A percentile compares a stretch with the other conserved stretches of the same genome.
Conservation (phyloP, 2,113 vertebrate species). For the Telmatochromis sp. region DNA sequence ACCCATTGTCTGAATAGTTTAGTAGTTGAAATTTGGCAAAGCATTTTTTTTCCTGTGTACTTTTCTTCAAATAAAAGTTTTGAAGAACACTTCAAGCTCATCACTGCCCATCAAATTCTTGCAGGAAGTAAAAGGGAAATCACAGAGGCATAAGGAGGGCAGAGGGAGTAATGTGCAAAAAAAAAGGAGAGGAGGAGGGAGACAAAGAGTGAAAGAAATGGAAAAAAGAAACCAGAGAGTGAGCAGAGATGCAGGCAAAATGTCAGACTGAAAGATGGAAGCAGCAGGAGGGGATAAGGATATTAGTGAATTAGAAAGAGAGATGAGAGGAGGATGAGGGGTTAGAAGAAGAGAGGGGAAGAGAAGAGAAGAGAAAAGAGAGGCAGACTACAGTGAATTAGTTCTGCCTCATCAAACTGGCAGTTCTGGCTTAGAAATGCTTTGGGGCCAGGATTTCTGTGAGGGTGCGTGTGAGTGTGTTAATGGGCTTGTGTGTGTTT, state of each 20-base stretch:
- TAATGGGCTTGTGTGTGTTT: neutral
- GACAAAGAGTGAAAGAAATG: neutral
- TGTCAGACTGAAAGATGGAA: constrained; percentile 12
- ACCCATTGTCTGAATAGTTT: neutral
- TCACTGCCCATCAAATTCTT: neutral
- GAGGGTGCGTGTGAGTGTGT: neutral
- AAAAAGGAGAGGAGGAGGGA: neutral
- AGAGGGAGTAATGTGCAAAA: neutral
- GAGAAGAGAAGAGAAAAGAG: constrained; percentile 6
- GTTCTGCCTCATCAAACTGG: constrained; percentile 50
- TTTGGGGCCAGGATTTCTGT: constrained; percentile 14
- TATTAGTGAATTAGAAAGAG: constrained; percentile 25
- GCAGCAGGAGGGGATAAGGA: constrained; percentile 15
- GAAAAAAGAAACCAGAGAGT: neutral
- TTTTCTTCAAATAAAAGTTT: neutral
- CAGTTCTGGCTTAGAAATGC: constrained; percentile 28
- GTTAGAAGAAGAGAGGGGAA: neutral
- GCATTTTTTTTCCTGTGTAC: neutral
- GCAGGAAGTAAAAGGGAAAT: neutral
- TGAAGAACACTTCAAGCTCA: neutral
- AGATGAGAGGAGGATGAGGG: constrained; percentile 16
- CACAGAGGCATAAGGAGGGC: neutral
- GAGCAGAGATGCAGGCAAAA: neutral
- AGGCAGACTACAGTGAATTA: constrained; percentile 51
- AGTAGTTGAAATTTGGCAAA: neutral